A percentile compares a stretch with the other conserved stretches of the same genome.
Evolutionary conservation across 2,113 vertebrate species (phyloP).

Genomic region (Miniopterus natalensis): DNA sequence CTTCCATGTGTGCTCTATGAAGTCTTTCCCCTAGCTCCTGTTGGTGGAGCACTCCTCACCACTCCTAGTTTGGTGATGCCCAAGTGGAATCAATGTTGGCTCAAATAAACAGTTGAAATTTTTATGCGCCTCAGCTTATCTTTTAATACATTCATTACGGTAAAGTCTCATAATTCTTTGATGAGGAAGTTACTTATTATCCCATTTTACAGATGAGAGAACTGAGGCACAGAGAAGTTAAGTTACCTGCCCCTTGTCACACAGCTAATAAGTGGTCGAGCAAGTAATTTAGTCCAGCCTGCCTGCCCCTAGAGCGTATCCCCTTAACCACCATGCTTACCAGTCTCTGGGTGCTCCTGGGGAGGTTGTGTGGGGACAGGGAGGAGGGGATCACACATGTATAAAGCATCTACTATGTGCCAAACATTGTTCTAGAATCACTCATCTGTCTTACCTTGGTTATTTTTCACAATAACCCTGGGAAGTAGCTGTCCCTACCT

Average conservation of each 20-base stretch:
- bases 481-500: background rate
- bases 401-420: background rate
- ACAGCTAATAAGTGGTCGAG: background rate
- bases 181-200: background rate
- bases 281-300: background rate
- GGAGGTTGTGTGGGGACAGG: background rate
- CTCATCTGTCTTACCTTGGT: background rate
- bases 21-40: background rate
- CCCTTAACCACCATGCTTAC: background rate
- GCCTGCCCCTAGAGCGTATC: background rate
- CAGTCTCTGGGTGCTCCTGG: background rate
- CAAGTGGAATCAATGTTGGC: too few relatives aligned
- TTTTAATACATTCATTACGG: background rate
- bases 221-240: slow-evolving; percentile 24
- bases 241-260: background rate
- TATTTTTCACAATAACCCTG: accelerated
- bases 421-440: background rate
- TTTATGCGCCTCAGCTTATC: background rate
- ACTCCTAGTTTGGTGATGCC: background rate
- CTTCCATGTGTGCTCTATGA: background rate
- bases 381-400: background rate
- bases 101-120: background rate
- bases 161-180: background rate
- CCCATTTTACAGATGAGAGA: slow-evolving; percentile 1
- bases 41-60: background rate